Percentiles rank a stretch among this genome's conserved stretches.
These are phyloP conservation scores for Panthera uncia DNA, from an alignment of 2,113 vertebrate species.

Conservation along the genomic window DNA sequence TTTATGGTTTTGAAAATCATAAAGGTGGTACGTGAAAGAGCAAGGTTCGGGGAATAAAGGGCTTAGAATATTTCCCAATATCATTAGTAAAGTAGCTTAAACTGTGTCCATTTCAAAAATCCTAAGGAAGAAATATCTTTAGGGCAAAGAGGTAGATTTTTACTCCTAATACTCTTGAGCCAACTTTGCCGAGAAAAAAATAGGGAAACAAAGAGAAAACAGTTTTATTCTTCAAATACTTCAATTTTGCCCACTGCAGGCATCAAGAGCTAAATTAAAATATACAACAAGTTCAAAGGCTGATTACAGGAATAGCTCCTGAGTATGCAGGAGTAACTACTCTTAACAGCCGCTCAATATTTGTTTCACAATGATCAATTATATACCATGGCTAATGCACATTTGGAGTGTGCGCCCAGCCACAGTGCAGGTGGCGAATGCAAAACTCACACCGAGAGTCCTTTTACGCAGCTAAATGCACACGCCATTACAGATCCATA, in stretches of 20 bases:
- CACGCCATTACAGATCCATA: slow-evolving; percentile 77
- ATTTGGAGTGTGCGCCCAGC: not conserved
- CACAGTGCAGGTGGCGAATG: slow-evolving; percentile 66
- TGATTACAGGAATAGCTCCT: not conserved
- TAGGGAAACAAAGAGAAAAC: not conserved
- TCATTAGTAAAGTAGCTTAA: not conserved
- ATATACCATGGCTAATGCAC: slow-evolving; percentile 69
- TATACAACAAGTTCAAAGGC: slow-evolving; percentile 55
- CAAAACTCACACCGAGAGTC: slow-evolving; percentile 71
- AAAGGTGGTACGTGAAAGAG: not conserved
- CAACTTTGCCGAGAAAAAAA: not conserved
- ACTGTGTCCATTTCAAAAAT: not conserved
- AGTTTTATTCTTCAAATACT: slow-evolving; percentile 47
- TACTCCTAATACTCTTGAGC: not conserved
- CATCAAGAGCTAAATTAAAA: slow-evolving; percentile 63
- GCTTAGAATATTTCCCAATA: not conserved
- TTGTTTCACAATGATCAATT: slow-evolving; percentile 69
- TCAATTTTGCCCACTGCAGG: slow-evolving; percentile 38
- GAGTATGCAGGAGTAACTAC: slow-evolving; percentile 49
- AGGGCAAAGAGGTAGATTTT: not conserved
- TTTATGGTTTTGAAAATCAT: not conserved
- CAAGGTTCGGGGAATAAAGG: not conserved
- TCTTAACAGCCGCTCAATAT: slow-evolving; percentile 68
- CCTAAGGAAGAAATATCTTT: not conserved
- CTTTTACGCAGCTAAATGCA: slow-evolving; percentile 75